Conservation (phyloP, 2,888 invertebrate species). For the Leptothorax acervorum region DNA sequence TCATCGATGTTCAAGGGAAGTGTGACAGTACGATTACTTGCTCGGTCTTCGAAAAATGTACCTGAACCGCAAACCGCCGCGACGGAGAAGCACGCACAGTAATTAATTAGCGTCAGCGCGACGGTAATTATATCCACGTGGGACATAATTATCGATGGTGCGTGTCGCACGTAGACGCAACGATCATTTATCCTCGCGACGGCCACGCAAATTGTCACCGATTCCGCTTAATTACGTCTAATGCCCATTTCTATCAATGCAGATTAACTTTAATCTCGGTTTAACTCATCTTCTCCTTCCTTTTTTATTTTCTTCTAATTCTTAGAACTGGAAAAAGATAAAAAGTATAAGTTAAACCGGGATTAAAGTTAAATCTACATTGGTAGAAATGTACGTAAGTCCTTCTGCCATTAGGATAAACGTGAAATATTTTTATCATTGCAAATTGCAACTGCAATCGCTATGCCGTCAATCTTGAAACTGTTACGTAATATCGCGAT, state of each 20-base stretch:
- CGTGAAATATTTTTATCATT: background rate
- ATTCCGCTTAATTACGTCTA: background rate
- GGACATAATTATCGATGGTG: slow-evolving; percentile 8
- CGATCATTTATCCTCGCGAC: background rate
- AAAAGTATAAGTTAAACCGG: no score
- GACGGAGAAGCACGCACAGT: background rate
- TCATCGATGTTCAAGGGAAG: background rate
- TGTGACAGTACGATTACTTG: background rate
- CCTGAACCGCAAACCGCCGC: background rate
- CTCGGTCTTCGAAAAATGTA: slow-evolving; percentile 12
- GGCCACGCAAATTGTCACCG: background rate
- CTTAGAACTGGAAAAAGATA: no score
- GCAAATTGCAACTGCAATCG: no score
- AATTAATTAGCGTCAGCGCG: slow-evolving; percentile 33
- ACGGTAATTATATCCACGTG: slow-evolving; percentile 39
- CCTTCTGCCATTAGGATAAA: background rate
- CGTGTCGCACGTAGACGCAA: background rate
- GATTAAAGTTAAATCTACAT: no score
- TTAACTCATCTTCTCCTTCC: no score
- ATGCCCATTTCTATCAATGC: no score
- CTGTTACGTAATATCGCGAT: background rate
- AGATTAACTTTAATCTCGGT: no score
- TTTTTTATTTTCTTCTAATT: no score
- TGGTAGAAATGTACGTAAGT: no score
- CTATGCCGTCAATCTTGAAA: background rate